These are phyloP conservation scores for Gambusia holbrooki DNA, from an alignment of 2,113 vertebrate species.

Conservation along the genomic window DNA sequence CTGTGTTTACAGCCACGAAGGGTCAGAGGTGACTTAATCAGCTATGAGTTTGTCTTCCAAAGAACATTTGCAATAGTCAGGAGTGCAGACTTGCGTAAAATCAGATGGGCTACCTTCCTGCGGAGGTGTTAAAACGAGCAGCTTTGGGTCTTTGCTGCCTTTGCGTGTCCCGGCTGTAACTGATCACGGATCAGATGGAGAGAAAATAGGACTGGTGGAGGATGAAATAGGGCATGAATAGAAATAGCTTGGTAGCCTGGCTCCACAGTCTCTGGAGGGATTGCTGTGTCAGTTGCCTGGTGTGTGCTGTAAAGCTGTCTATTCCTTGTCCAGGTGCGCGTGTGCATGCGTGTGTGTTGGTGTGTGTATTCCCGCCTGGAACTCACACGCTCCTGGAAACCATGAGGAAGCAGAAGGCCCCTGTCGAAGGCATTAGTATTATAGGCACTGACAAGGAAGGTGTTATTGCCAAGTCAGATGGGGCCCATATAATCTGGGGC, in stretches of 20 bases:
- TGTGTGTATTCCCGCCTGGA: slow-evolving; percentile 55
- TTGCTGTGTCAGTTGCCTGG: slow-evolving; percentile 48
- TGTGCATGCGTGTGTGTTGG: slow-evolving; percentile 31
- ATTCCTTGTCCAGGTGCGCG: slow-evolving; percentile 59
- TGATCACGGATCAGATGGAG: slow-evolving; percentile 49
- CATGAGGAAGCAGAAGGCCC: slow-evolving; percentile 81
- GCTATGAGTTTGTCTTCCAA: too few relatives aligned
- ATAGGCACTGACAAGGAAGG: slow-evolving; percentile 83
- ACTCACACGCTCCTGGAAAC: slow-evolving; percentile 73
- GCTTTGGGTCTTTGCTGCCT: slow-evolving; percentile 15
- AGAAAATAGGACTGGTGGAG: slow-evolving; percentile 60
- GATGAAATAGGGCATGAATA: slow-evolving; percentile 71
- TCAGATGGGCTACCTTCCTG: slow-evolving; percentile 1
- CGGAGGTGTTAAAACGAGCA: slow-evolving; percentile 4
- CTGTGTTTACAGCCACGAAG: slow-evolving; percentile 10
- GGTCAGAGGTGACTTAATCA: neutral
- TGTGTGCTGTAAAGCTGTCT: slow-evolving; percentile 46
- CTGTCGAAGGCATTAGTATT: slow-evolving; percentile 83
- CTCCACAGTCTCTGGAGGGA: slow-evolving; percentile 49
- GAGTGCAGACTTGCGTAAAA: neutral
- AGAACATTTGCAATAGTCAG: neutral
- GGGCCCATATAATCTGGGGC: slow-evolving; percentile 86
- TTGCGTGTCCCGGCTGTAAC: slow-evolving; percentile 32
- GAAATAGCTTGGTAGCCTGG: slow-evolving; percentile 63
- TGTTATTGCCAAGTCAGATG: slow-evolving; percentile 85